Evolutionary conservation across 2,113 vertebrate species (phyloP).

Genomic region (Beaufortia kweichowensis): DNA sequence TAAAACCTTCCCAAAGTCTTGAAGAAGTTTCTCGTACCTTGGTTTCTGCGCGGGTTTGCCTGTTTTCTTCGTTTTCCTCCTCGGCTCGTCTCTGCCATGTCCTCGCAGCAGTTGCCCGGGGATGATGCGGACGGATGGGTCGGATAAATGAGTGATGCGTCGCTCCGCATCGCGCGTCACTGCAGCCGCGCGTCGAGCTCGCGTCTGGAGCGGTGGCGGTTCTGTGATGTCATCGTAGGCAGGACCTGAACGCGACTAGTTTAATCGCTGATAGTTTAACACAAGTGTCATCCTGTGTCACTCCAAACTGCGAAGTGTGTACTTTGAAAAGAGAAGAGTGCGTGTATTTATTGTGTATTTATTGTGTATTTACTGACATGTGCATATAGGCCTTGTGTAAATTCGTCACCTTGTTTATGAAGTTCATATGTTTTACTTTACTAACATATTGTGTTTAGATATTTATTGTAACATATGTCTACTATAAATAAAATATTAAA

Average conservation of each 20-base stretch:
- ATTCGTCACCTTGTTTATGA: too few species aligned
- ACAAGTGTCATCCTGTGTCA: slow-evolving; percentile 20
- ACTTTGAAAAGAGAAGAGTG: not conserved
- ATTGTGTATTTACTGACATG: too few species aligned
- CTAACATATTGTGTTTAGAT: too few species aligned
- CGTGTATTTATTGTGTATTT: too few species aligned
- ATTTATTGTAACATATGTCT: too few species aligned
- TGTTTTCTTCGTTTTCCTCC: slow-evolving; percentile 81
- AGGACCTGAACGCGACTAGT: slow-evolving; percentile 54
- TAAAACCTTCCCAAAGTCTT: not conserved
- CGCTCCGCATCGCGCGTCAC: slow-evolving; percentile 68
- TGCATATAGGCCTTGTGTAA: too few species aligned
- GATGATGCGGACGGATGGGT: not conserved
- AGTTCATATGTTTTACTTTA: too few species aligned
- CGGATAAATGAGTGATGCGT: slow-evolving; percentile 15
- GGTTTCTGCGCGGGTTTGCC: slow-evolving; percentile 78
- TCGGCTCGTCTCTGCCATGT: slow-evolving; percentile 77
- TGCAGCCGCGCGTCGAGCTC: slow-evolving; percentile 63
- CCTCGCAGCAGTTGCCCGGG: slow-evolving; percentile 37
- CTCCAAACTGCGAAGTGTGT: slow-evolving; percentile 6
- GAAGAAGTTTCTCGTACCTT: slow-evolving; percentile 64
- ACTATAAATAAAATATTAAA: too few species aligned
- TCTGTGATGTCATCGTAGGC: slow-evolving; percentile 76
- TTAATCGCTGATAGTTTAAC: not conserved
- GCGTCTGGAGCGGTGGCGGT: slow-evolving; percentile 61